Percentiles rank a stretch among this genome's conserved stretches.
Evolutionary conservation across 2,888 invertebrate species (phyloP).

Genomic region (Pinctada fucata): DNA sequence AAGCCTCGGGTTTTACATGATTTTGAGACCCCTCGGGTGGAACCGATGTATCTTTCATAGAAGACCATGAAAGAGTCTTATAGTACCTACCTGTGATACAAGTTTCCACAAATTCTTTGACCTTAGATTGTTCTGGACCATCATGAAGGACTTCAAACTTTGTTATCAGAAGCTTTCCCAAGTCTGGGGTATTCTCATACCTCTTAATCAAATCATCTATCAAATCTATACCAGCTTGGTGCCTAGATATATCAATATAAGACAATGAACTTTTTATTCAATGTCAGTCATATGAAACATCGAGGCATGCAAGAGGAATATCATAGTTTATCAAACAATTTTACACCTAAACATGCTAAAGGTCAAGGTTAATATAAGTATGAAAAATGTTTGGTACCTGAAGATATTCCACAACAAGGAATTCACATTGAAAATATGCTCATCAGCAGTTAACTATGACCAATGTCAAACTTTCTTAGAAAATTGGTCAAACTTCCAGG

Average conservation of each 20-base stretch:
- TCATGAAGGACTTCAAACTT: constrained; percentile 64
- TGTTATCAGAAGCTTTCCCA: constrained; percentile 60
- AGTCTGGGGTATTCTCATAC: constrained; percentile 64
- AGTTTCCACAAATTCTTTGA: constrained; percentile 65
- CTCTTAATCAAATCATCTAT: constrained; percentile 55
- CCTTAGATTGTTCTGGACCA: constrained; percentile 47
- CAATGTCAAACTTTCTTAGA: background rate
- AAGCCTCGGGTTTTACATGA: too few species aligned
- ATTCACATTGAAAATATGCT: background rate
- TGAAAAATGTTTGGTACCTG: too few species aligned
- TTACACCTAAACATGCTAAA: too few species aligned
- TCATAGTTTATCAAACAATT: too few species aligned
- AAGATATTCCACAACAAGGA: background rate
- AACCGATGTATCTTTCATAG: too few species aligned
- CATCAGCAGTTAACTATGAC: background rate
- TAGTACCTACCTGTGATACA: constrained; percentile 67
- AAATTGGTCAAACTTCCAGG: too few species aligned
- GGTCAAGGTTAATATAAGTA: too few species aligned
- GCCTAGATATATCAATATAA: constrained; percentile 34
- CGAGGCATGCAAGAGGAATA: too few species aligned
- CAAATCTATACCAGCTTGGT: constrained; percentile 51
- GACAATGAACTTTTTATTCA: too few species aligned
- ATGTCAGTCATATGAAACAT: too few species aligned
- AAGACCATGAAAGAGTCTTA: too few species aligned
- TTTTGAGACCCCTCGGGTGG: too few species aligned